These are phyloP conservation scores for Aptenodytes forsteri DNA, from an alignment of 2,113 vertebrate genomes.

Conservation along the genomic window DNA sequence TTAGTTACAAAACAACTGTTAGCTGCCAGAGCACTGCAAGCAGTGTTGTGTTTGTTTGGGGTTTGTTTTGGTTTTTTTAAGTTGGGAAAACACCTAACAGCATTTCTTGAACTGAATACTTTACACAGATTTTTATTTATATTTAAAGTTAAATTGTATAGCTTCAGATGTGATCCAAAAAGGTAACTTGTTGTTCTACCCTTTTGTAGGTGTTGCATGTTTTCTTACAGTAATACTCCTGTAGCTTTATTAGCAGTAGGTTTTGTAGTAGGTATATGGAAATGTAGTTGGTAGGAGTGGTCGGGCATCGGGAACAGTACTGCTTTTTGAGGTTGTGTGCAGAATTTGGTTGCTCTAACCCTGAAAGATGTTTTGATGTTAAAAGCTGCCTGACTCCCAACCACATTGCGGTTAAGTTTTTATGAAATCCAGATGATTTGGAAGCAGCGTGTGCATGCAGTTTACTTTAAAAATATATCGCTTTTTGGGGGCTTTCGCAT, in stretches of 20 bases:
- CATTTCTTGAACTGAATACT: not conserved
- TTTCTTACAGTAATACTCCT: not conserved
- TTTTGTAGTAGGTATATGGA: not conserved
- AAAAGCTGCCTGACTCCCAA: slow-evolving; percentile 59
- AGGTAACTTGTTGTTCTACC: not conserved
- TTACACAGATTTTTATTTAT: not conserved
- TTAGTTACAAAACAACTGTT: not conserved
- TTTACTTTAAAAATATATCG: slow-evolving; percentile 64
- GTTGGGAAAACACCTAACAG: not conserved
- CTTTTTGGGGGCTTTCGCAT: slow-evolving; percentile 27
- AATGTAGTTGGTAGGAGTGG: not conserved
- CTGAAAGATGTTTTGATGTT: slow-evolving; percentile 64
- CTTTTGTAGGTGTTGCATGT: not conserved
- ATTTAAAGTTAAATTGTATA: not conserved
- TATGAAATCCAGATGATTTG: slow-evolving; percentile 79
- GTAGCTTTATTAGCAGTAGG: not conserved
- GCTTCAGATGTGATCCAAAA: not conserved
- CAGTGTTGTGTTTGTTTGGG: not conserved
- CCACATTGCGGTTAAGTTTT: slow-evolving; percentile 67
- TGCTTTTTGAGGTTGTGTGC: slow-evolving; percentile 28
- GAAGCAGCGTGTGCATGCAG: slow-evolving; percentile 52
- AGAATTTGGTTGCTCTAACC: slow-evolving; percentile 41
- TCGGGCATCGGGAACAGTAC: not conserved
- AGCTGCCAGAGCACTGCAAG: not conserved
- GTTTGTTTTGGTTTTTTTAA: not conserved